Evolutionary conservation across 2,888 invertebrate genomes (phyloP).

Genomic region (Meiosimyza platycephala): DNA sequence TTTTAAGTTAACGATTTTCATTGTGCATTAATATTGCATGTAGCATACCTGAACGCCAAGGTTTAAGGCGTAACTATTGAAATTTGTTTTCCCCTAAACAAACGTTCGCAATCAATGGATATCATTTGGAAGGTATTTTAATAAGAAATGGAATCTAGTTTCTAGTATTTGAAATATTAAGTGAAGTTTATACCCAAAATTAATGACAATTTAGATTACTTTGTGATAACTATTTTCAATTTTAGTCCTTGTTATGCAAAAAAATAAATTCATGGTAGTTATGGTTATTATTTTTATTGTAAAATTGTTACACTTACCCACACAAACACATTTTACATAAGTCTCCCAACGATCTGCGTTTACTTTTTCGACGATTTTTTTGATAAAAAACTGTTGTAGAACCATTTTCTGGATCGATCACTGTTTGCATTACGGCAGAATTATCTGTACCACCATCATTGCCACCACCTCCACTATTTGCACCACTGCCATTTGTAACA

Average conservation of each 20-base stretch:
- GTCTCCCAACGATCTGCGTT: constrained; percentile 62
- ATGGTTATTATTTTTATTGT: constrained; percentile 2
- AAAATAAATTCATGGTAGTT: background rate
- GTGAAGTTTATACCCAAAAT: too few species aligned
- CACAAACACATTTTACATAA: constrained; percentile 64
- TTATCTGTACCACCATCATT: constrained; percentile 30
- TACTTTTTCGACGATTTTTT: constrained; percentile 63
- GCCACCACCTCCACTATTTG: constrained; percentile 35
- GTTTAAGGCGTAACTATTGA: too few species aligned
- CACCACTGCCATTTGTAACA: constrained; percentile 37
- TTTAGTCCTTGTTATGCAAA: background rate
- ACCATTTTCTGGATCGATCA: constrained; percentile 59
- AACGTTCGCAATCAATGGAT: too few species aligned
- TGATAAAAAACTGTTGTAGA: constrained; percentile 64
- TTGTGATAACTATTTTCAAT: too few species aligned
- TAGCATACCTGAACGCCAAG: too few species aligned
- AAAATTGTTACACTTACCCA: constrained; percentile 58
- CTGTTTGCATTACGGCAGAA: constrained; percentile 47
- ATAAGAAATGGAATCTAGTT: too few species aligned
- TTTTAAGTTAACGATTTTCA: too few species aligned
- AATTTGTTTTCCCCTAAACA: too few species aligned
- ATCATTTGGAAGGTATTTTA: too few species aligned
- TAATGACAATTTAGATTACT: too few species aligned
- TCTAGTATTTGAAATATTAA: too few species aligned
- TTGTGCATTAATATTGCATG: too few species aligned